Base-by-base conservation (phyloP, 1,140 invertebrate species). In the Prorops nasuta region DNA sequence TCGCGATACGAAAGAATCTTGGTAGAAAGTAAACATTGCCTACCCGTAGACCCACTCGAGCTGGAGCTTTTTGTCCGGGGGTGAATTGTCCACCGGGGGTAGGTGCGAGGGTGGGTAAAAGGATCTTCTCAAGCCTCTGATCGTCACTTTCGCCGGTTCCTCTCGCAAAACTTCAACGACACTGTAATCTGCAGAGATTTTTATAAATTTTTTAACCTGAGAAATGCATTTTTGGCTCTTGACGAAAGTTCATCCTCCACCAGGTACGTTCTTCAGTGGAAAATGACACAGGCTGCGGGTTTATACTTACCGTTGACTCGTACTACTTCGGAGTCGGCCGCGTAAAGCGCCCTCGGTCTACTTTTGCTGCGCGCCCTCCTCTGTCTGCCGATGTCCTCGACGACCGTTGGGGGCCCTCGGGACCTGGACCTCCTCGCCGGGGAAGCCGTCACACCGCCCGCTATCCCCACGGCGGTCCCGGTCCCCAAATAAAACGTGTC, bases 41-140 rank as follows among this genome's bases (percentile, higher is more conserved):
- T n/a, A n/a, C n/a, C n/a, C 95, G 68, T 94, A 95, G 85, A 96
- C 93, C 94, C 94, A 96, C 64, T 94, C 90, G 0, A 97, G 79
- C 56, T 90, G 84, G 32, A 96, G 78, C 67, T 90, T 90, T 72
- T 92, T 91, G 10, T 91, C 88, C 3, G 94, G 93, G 0, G 89
- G 89, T 12, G 86, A 80, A 66, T 91, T 90, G 64, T 92, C 89
- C 17, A 88, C 83, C 4, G 87, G 85, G 4, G 90, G 83, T 63
- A 91, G 83, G 58, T 90, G 87, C 18, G 90, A 85, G 0, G 93
- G 92, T 16, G 91, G 90, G 75, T 93, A 93, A 64, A 95, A 89
- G 1, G 88, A 92, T 44, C 92, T 81, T 55, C 91, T 76, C 19
- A 93, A 76, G 2, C 93, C 93, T 51, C 88, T 83, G 47, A 96